Evolutionary conservation across 2,113 vertebrate species (phyloP).

Genomic region (Eulemur macaco): DNA sequence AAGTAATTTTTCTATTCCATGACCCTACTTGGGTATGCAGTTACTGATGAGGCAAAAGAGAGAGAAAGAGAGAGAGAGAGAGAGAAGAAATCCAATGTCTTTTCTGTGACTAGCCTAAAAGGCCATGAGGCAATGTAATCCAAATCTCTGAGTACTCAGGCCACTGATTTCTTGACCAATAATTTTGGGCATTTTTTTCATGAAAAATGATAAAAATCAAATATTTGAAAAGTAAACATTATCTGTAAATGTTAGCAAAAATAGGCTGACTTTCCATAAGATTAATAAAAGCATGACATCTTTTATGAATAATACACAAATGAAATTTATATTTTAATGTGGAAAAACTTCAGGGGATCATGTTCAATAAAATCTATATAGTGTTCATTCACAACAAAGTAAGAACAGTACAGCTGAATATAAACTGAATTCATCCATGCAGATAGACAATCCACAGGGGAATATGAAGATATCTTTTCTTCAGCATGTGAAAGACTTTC

Average conservation of each 20-base stretch:
- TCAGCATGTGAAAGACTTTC: not conserved
- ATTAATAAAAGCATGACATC: not conserved
- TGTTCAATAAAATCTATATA: not conserved
- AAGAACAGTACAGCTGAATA: slow-evolving; percentile 44
- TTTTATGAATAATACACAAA: not conserved
- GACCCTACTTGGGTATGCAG: not conserved
- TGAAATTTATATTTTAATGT: slow-evolving; percentile 23
- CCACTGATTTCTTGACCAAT: not conserved
- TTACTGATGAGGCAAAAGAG: not conserved
- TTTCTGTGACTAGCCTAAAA: not conserved
- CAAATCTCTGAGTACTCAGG: not conserved
- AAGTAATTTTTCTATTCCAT: not conserved
- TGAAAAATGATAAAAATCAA: not conserved
- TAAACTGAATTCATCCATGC: not conserved
- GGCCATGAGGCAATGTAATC: not conserved
- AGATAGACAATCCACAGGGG: not conserved
- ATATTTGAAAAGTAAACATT: slow-evolving; percentile 6
- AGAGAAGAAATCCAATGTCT: not conserved
- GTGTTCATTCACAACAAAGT: not conserved
- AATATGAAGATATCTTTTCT: not conserved
- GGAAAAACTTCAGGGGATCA: not conserved
- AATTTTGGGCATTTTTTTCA: not conserved
- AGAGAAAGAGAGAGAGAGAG: too few relatives aligned
- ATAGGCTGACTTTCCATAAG: slow-evolving; percentile 28
- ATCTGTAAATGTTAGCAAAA: slow-evolving; percentile 16